Evolutionary conservation across 2,113 vertebrate genomes (phyloP), one percentile per base, ranked within the genome.

Genomic region (Myiozetetes cayanensis): DNA sequence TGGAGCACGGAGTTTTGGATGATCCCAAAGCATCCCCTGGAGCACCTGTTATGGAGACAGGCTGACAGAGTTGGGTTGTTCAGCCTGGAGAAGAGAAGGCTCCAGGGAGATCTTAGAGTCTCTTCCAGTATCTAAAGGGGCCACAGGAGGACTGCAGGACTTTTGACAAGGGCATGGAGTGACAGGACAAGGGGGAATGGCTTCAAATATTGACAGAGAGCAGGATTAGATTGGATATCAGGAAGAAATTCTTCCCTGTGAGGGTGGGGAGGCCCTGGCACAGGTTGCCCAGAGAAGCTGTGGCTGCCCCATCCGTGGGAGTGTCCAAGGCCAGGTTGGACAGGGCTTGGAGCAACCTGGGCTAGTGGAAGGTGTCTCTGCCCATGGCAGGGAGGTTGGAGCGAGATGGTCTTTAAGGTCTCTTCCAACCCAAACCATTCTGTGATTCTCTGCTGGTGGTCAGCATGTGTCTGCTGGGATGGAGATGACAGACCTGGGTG

Each of bases 391-490:
- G 30, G 31, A 25, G 4, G 21, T 8, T 75, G 47, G 62, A 71
- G 47, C 6, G 24, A 63, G 10, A 37, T 33, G 35, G 19, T 16
- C 49, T 77, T 74, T 28, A 74, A 56, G 18, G 27, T 75, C 11
- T 27, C 19, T 56, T 91, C 31, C 41, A 62, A 37, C 41, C 23
- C 28, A 55, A 37, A 43, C 33, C 41, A 19, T 55, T 87, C 46
- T 63, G 23, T 24, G 59, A 27, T 37, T 43, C 41, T 43, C 0
- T 37, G 35, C 35, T 71, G 70, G 61, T 7, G 8, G 41, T 47
- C 0, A 0, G 8, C 2, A 5, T 4, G 33, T 68, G 71, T 58
- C 27, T 33, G 33, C 55, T 14, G 22, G 3, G 55, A 44, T 4
- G 31, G 52, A 89, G 68, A 35, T 39, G 50, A 53, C n/a, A 66